These are phyloP conservation scores for Papilio helenus DNA, from an alignment of 1,140 invertebrate genomes.

Conservation along the genomic window DNA sequence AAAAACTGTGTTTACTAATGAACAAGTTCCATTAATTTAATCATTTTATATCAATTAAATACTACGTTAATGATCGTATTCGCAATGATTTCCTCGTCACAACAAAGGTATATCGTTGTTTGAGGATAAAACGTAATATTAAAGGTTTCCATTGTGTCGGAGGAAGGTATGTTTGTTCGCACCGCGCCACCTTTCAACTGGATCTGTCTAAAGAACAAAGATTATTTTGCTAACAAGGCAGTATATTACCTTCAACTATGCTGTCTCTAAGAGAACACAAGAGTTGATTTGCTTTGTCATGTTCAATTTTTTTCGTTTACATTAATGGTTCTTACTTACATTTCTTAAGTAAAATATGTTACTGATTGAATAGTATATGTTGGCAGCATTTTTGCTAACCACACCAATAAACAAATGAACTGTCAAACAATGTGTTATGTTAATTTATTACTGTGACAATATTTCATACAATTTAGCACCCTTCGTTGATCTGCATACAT, in stretches of 20 bases:
- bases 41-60: not conserved
- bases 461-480: conserved; percentile 26
- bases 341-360: not conserved
- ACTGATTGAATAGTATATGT: not conserved
- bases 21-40: not conserved
- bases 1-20: not conserved
- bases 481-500: conserved; percentile 36
- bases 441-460: conserved; percentile 29
- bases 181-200: conserved; percentile 67
- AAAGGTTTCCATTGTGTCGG: conserved; percentile 68
- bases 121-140: conserved; percentile 67
- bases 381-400: conserved; percentile 12
- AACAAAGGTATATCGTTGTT: conserved; percentile 49
- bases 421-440: conserved; percentile 36
- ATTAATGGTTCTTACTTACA: not conserved
- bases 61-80: not conserved
- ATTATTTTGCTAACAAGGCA: not conserved
- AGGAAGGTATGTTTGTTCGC: conserved; percentile 74
- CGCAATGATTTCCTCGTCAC: conserved; percentile 44
- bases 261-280: not conserved
- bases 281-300: not conserved
- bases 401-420: conserved; percentile 39
- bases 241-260: not conserved
- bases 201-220: conserved; percentile 41
- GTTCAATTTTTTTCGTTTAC: not conserved